Percentiles rank a stretch among this genome's conserved stretches.
Evolutionary conservation across 2,797 vertebrate genomes (phyloP).

Genomic region (Centroberyx gerrardi): DNA sequence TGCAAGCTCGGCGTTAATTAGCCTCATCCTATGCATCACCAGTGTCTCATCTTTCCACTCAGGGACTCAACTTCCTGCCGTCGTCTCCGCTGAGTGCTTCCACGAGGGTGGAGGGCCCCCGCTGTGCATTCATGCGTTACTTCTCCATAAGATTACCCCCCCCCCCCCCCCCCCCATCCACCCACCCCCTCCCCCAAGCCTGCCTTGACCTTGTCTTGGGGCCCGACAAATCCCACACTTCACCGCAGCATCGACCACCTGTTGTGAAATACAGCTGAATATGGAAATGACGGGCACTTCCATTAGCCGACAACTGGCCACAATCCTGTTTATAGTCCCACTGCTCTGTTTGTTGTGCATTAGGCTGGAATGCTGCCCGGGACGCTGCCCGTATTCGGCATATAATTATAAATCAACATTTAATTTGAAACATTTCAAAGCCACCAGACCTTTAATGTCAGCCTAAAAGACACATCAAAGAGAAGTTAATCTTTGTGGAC

Average conservation of each 20-base stretch:
- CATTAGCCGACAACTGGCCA: slow-evolving; percentile 13
- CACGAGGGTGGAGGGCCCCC: neutral
- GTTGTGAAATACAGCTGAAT: slow-evolving; percentile 19
- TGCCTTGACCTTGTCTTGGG: slow-evolving; percentile 1
- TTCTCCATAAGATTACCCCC: slow-evolving; percentile 1
- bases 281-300: slow-evolving; percentile 3
- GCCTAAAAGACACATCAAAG: slow-evolving; percentile 61
- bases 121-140: slow-evolving; percentile 21
- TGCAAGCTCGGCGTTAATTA: slow-evolving; percentile 54
- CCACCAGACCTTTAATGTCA: slow-evolving; percentile 48
- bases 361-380: neutral
- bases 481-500: slow-evolving; percentile 51
- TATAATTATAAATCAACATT: neutral
- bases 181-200: neutral
- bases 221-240: slow-evolving; percentile 8
- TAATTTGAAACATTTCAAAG: slow-evolving; percentile 41
- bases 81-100: slow-evolving; percentile 27
- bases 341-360: slow-evolving; percentile 22
- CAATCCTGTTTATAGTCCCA: slow-evolving; percentile 33
- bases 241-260: slow-evolving; percentile 12
- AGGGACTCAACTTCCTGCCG: slow-evolving; percentile 66
- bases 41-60: slow-evolving; percentile 45
- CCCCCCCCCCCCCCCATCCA: neutral
- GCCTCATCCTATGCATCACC: slow-evolving; percentile 34
- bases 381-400: neutral